Percentiles rank a stretch among this genome's conserved stretches.
Evolutionary conservation across 64 coral and sea anemone genomes (phyloP).

Genomic region (Montipora foliosa): DNA sequence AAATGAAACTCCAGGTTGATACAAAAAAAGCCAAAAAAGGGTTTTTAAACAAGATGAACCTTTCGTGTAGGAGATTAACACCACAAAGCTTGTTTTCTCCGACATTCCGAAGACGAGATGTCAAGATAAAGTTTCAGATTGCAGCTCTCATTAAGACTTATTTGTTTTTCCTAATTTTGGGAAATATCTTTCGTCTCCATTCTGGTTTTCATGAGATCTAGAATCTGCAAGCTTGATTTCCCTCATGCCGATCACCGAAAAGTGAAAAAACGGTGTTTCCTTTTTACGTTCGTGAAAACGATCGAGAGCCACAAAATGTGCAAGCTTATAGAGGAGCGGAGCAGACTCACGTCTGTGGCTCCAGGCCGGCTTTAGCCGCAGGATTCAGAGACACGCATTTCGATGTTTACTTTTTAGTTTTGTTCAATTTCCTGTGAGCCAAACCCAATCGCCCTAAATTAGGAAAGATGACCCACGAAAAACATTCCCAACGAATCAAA

Average conservation of each 20-base stretch:
- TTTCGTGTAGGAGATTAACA: conserved; percentile 31
- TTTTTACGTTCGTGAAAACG: not conserved
- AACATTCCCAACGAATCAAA: not conserved
- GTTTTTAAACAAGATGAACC: not conserved
- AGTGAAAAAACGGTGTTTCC: not conserved
- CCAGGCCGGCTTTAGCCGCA: not conserved
- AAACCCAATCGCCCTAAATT: conserved; percentile 31
- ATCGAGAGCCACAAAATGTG: conserved; percentile 1
- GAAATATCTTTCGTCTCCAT: not conserved
- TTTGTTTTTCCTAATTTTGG: conserved; percentile 11
- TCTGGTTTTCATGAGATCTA: not conserved
- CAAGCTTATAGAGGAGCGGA: not conserved
- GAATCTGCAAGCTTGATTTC: not conserved
- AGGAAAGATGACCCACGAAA: not conserved
- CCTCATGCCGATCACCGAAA: not conserved
- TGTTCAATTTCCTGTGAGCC: conserved; percentile 48
- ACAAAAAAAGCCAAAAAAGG: not conserved
- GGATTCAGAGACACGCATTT: conserved; percentile 6
- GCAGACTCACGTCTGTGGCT: not conserved
- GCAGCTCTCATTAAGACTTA: not conserved
- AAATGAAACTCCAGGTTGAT: not conserved
- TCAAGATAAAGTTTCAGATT: conserved; percentile 31
- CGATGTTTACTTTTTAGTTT: conserved; percentile 50
- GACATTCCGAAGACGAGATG: conserved; percentile 50
- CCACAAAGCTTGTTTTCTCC: conserved; percentile 33